These are phyloP conservation scores for Nerophis ophidion DNA, from an alignment of 2,113 vertebrate species.

Conservation along the genomic window DNA sequence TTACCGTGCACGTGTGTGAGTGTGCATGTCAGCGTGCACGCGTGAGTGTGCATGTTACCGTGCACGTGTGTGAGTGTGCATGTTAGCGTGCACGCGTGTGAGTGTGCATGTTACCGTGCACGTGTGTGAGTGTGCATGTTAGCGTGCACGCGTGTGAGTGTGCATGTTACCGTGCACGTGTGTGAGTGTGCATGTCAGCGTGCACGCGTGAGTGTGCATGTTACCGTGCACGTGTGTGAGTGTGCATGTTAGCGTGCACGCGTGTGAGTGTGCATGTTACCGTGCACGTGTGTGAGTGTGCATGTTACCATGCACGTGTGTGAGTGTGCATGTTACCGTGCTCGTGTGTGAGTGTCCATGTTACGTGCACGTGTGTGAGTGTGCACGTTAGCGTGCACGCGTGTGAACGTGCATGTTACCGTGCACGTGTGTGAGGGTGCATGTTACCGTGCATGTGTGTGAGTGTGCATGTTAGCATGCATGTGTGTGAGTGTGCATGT, in stretches of 20 bases:
- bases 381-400: background rate
- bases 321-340: too few relatives aligned
- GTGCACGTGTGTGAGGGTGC: conserved; percentile 57
- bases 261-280: too few relatives aligned
- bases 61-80: background rate
- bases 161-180: background rate
- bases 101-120: too few relatives aligned
- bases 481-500: conserved; percentile 13
- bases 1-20: background rate
- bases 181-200: conserved; percentile 61
- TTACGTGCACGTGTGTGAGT: conserved; percentile 70
- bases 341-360: background rate
- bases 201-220: too few relatives aligned
- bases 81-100: conserved; percentile 70
- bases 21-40: conserved; percentile 66
- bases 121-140: background rate
- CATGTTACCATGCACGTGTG: conserved; percentile 68
- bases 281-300: background rate
- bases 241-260: conserved; percentile 66
- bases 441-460: background rate
- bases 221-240: background rate
- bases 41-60: too few relatives aligned
- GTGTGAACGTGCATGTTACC: conserved; percentile 57
- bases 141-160: conserved; percentile 75
- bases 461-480: conserved; percentile 63